Base-by-base conservation (phyloP, 2,888 invertebrate genomes). In the Fragum fragum region DNA sequence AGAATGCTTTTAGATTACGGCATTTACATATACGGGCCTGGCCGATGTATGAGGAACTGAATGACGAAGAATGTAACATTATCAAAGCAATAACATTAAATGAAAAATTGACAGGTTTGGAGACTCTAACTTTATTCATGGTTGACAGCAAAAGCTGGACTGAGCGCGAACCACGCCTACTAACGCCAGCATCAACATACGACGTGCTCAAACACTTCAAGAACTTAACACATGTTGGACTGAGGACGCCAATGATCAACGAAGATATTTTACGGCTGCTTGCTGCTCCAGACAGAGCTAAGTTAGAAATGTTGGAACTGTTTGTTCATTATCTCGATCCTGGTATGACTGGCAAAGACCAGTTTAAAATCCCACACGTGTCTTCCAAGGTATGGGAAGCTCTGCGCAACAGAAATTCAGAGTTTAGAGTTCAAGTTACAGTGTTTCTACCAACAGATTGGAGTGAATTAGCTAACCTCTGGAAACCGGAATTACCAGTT, bases 221-320 rank as follows among this genome's bases (percentile, higher is more conserved):
- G 6, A 80, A 86, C n/a, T 76, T 93, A 11, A 83, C 83, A 18
- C 80, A 84, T 18, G 73, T 93, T 7, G 87, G 87, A 7, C 69
- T 93, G 6, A 81, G 91, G 29, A 90, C 91, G 3, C 87, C 90
- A 0, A 92, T 93, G 92, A 39, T 93, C 7, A 87, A 81, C 53
- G 82, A 89, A 52, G 87, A 89, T 0, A 55, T 92, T 7, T 32
- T 93, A 2, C 18, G 76, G 55, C 82, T 85, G 52, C 74, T 93
- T 2, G 82, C 89, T 0, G 79, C 82, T 1, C 61, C 74, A 21
- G 81, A 81, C 0, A 79, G 91, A 71, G 71, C 75, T n/a, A 89
- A 84, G 63, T 80, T 92, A 11, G 52, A 87, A 26, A 21, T 74
- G 1, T 74, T 93, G 23, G 80, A 89, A 32, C 85, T 93, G 7